phyloP scores from a whole-genome alignment of 1,140 invertebrate species.

The Pteromalus puparum region DNA sequence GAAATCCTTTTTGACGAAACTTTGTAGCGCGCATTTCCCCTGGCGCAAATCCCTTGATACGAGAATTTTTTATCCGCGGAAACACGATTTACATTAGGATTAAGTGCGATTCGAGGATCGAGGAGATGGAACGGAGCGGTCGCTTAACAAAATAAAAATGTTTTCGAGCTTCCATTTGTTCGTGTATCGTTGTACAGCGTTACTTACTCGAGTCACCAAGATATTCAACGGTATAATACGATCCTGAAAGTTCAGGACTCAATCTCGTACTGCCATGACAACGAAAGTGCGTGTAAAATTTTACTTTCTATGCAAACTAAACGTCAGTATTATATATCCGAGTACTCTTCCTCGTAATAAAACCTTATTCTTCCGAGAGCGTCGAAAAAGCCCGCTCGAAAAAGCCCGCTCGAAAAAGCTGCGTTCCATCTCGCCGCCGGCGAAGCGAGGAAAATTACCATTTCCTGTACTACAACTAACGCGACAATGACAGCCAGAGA shows the following conservation, averaged over 20 bases:
- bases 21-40: neutral
- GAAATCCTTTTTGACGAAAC: conserved; percentile 4
- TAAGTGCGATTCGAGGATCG: neutral
- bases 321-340: neutral
- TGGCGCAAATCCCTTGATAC: neutral
- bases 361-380: neutral
- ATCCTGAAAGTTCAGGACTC: neutral
- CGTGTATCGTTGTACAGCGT: neutral
- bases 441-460: neutral
- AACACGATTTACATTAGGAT: neutral
- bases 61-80: neutral
- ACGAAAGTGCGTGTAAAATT: conserved; percentile 11
- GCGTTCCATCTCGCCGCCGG: neutral
- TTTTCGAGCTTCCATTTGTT: conserved; percentile 14
- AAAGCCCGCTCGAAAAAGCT: neutral
- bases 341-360: neutral
- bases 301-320: neutral
- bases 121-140: neutral
- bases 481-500: neutral
- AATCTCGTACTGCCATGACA: conserved; percentile 6
- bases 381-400: neutral
- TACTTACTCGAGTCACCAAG: neutral
- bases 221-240: neutral
- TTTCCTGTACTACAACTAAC: neutral
- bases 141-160: neutral